Evolutionary conservation across 1,140 invertebrate species (phyloP), one percentile per base, ranked within the genome.

Genomic region (Drosophila tani): DNA sequence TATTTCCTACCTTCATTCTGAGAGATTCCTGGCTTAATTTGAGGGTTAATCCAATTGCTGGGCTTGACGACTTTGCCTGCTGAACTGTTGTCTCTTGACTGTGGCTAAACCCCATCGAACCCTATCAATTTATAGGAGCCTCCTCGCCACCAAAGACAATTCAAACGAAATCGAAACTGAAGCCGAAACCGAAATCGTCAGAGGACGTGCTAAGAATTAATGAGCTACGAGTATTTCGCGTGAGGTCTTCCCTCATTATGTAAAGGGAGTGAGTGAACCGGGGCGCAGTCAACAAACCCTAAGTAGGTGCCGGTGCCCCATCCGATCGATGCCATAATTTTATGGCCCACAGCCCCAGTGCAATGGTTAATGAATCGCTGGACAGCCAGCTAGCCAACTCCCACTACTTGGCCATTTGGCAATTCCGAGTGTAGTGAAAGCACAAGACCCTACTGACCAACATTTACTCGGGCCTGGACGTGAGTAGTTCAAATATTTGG

Each of bases 21-120:
- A n/a, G 81, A 82, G 84, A 92, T 92, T 92, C 87, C 91, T 76
- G 69, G 73, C 79, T 92, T 92, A 56, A 53, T 77, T 75, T 43
- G 47, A 69, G 63, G 71, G 57, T 46, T 66, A 69, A 88, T 91
- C 87, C 87, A 88, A 79, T 46, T 66, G 68, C 62, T 66, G 38
- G n/a, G 27, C 68, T 49, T 0, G 24, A 43, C 43, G 59, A 62
- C 57, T 78, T 83, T 53, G 65, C 47, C 64, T 59, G 40, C 46
- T 67, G 11, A 75, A 69, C 79, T 90, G 85, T 62, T 85, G 78
- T 75, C 78, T 68, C 21, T 79, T 62, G 66, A 90, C 87, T 92
- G 84, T 92, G 75, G 56, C 56, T 55, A 27, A 41, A 67, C 27
- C 27, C 32, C 46, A 15, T 15, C 12, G 24, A 57, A 15, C 60